These are phyloP conservation scores for Zoanthus sansibaricus DNA, from an alignment of 92 coral and sea anemone species.

Conservation along the genomic window DNA sequence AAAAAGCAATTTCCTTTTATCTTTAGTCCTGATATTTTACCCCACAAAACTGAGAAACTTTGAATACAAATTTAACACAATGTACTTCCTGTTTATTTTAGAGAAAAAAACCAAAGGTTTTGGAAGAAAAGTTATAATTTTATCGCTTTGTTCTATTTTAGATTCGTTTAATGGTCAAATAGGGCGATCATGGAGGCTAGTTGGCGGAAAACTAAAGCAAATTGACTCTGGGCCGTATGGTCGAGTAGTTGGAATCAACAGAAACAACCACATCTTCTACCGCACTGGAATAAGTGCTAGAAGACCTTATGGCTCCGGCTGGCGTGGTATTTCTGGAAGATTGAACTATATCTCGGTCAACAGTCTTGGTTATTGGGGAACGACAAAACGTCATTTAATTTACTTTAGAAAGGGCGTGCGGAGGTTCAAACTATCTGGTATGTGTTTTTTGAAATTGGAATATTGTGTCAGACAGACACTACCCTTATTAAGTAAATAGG, in stretches of 20 bases:
- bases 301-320: conserved; percentile 13
- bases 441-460: background rate
- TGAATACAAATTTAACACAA: too few relatives aligned
- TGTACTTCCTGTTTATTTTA: too few relatives aligned
- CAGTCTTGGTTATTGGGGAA: conserved; percentile 36
- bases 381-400: conserved; percentile 4
- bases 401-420: conserved; percentile 26
- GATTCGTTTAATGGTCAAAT: conserved; percentile 19
- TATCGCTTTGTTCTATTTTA: background rate
- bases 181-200: conserved; percentile 16
- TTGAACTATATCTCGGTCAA: conserved; percentile 24
- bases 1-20: too few relatives aligned
- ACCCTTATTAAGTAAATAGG: background rate
- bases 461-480: background rate
- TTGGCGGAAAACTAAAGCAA: conserved; percentile 26
- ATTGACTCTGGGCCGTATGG: conserved; percentile 45
- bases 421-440: conserved; percentile 18
- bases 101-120: too few relatives aligned
- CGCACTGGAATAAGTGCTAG: conserved; percentile 18
- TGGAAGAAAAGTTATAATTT: too few relatives aligned
- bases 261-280: conserved; percentile 11
- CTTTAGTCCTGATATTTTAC: too few relatives aligned
- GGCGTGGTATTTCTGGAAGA: conserved; percentile 29
- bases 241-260: conserved; percentile 18
- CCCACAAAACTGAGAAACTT: too few relatives aligned